These are phyloP conservation scores for Drosophila ustulata DNA, from an alignment of 2,888 invertebrate species.

Conservation along the genomic window DNA sequence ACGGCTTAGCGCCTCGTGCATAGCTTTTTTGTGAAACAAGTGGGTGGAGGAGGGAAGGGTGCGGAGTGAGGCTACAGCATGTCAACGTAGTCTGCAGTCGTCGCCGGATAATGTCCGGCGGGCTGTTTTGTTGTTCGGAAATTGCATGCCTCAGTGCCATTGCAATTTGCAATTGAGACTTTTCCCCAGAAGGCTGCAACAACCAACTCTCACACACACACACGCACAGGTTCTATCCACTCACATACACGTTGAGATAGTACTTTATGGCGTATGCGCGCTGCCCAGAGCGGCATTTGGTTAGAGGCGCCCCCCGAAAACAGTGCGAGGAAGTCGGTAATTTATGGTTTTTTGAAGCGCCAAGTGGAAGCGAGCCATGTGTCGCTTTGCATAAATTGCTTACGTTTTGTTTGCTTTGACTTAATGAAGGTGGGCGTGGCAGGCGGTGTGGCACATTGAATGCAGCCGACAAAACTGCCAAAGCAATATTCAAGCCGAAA, in stretches of 20 bases:
- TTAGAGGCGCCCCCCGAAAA: conserved; percentile 34
- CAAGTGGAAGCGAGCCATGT: conserved; percentile 56
- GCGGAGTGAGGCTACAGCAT: conserved; percentile 19
- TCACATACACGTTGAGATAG: conserved; percentile 10
- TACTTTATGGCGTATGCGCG: conserved; percentile 39
- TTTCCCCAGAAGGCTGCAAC: conserved; percentile 50
- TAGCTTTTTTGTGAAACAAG: conserved; percentile 10
- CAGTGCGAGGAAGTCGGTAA: conserved; percentile 28
- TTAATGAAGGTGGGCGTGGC: conserved; percentile 56
- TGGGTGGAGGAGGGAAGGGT: background rate
- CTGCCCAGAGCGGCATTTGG: conserved; percentile 35
- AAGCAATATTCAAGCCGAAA: conserved; percentile 14
- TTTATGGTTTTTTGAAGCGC: conserved; percentile 57
- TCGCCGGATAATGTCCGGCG: conserved; percentile 32
- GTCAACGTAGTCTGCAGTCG: conserved; percentile 34
- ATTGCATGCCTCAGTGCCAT: conserved; percentile 77
- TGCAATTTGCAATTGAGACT: conserved; percentile 80
- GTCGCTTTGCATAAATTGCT: conserved; percentile 76
- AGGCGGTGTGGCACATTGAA: background rate
- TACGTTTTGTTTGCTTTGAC: conserved; percentile 72
- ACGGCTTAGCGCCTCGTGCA: conserved; percentile 77
- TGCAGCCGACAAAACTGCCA: conserved; percentile 14
- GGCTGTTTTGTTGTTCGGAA: conserved; percentile 56
- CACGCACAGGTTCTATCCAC: conserved; percentile 3
- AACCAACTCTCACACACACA: conserved; percentile 5